phyloP scores from a whole-genome alignment of 64 coral and sea anemone genomes.

The Pachyseris speciosa region DNA sequence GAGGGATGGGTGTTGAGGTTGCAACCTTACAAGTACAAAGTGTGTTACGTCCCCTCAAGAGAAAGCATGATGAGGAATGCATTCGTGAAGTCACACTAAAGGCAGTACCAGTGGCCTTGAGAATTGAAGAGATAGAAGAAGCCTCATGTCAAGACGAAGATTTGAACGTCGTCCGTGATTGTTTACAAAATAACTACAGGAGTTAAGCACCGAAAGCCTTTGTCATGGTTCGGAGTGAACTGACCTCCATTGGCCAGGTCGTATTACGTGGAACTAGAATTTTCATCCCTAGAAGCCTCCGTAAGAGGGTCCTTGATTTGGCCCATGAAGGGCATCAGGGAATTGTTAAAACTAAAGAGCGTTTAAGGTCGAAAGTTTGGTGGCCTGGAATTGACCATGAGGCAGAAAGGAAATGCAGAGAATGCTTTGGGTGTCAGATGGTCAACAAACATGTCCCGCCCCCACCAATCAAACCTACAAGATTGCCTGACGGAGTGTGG shows the following conservation, averaged over 20 bases:
- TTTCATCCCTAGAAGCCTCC: too few relatives aligned
- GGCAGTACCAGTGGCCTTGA: conserved; percentile 15
- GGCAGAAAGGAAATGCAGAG: too few relatives aligned
- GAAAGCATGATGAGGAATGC: neutral
- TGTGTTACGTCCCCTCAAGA: neutral
- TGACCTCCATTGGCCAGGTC: conserved; percentile 42
- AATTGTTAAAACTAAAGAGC: too few relatives aligned
- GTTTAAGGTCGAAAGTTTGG: too few relatives aligned
- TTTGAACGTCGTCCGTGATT: neutral
- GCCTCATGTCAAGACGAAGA: conserved; percentile 14
- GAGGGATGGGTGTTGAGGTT: neutral
- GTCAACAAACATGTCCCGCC: too few relatives aligned
- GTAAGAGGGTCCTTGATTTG: too few relatives aligned
- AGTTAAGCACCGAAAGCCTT: conserved; percentile 4
- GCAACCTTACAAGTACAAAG: neutral
- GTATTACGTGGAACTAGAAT: conserved; percentile 35
- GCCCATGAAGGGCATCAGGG: too few relatives aligned
- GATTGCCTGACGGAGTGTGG: too few relatives aligned
- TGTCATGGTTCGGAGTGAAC: conserved; percentile 8
- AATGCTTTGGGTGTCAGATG: too few relatives aligned
- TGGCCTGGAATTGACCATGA: too few relatives aligned
- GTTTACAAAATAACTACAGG: neutral
- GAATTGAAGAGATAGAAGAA: conserved; percentile 17
- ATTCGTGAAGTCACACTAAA: neutral
- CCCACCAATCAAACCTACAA: too few relatives aligned